phyloP scores from a whole-genome alignment of 2,797 vertebrate genomes.

The Echiichthys vipera region DNA sequence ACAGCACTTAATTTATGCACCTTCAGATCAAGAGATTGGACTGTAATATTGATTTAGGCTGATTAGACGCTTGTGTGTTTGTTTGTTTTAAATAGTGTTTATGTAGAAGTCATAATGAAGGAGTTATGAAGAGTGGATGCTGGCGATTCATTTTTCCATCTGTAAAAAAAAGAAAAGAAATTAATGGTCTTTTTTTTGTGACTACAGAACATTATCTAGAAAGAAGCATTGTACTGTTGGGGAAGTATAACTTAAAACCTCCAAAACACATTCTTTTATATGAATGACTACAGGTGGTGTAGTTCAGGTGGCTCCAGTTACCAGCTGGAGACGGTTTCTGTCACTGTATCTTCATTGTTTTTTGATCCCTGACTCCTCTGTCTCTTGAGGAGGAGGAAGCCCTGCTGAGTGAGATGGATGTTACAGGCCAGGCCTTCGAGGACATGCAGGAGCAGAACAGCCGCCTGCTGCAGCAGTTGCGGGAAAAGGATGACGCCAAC shows the following conservation, averaged over 20 bases:
- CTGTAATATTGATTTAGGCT: not conserved
- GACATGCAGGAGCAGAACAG: constrained; percentile 98
- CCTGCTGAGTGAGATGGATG: constrained; percentile 93
- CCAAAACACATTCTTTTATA: not conserved
- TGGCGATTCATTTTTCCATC: not conserved
- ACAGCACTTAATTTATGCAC: no score
- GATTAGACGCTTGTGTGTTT: not conserved
- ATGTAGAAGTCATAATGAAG: not conserved
- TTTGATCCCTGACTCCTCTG: constrained; percentile 39
- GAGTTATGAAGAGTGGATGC: not conserved
- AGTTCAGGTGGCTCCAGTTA: no score
- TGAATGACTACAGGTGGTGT: not conserved
- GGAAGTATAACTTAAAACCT: not conserved
- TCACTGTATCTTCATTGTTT: constrained; percentile 13
- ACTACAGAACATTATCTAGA: not conserved
- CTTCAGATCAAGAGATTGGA: no score
- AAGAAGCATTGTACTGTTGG: not conserved
- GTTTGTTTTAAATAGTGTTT: not conserved
- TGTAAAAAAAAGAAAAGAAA: not conserved
- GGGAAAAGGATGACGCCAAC: constrained; percentile 96
- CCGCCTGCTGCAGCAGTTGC: constrained; percentile 91
- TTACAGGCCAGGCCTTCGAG: constrained; percentile 94
- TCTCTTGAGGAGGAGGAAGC: constrained; percentile 90
- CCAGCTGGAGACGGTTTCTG: not conserved
- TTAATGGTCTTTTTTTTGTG: not conserved